phyloP scores from a whole-genome alignment of 1,140 invertebrate genomes.

The Trichomalopsis sarcophagae region DNA sequence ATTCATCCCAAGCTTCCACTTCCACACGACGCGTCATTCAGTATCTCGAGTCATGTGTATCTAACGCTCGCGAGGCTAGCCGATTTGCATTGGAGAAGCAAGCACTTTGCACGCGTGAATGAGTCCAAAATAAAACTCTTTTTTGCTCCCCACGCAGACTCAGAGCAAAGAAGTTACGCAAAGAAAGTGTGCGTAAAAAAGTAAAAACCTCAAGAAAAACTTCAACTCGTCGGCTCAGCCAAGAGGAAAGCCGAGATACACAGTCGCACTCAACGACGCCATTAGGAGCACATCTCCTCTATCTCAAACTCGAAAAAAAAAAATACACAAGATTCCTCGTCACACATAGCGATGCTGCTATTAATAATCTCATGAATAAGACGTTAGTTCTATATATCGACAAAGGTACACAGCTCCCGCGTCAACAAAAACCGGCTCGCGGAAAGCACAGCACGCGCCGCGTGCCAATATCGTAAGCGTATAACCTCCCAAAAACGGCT shows the following conservation, averaged over 20 bases:
- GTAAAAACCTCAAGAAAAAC: neutral
- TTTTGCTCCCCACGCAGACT: too few relatives aligned
- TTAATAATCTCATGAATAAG: slow-evolving; percentile 9
- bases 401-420: neutral
- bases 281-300: too few relatives aligned
- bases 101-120: too few relatives aligned
- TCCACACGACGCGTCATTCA: neutral
- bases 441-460: neutral
- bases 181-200: neutral
- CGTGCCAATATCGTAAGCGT: neutral
- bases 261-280: too few relatives aligned
- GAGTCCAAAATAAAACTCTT: too few relatives aligned
- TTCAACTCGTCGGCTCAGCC: neutral
- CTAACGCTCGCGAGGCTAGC: too few relatives aligned
- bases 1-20: too few relatives aligned
- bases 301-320: too few relatives aligned
- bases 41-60: neutral
- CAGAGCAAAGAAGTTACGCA: neutral
- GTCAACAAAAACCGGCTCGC: neutral
- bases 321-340: neutral
- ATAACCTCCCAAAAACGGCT: neutral
- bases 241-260: neutral
- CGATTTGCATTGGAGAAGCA: too few relatives aligned
- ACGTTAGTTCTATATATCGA: neutral
- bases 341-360: neutral